Evolutionary conservation across 2,113 vertebrate genomes (phyloP).

Genomic region (Onychorhynchus coronatus): DNA sequence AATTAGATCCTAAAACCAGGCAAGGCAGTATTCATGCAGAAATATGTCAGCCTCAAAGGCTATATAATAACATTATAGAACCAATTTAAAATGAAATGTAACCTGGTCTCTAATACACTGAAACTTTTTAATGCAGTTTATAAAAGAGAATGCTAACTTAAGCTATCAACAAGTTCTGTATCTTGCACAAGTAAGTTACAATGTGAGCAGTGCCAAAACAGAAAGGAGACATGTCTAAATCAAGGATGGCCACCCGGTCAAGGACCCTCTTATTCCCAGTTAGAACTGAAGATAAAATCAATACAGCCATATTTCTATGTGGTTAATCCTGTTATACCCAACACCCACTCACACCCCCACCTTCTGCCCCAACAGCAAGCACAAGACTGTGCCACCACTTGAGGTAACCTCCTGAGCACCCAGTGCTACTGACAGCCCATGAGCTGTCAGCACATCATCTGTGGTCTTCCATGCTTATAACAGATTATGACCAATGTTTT

Average conservation of each 20-base stretch:
- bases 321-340: neutral
- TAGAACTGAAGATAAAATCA: neutral
- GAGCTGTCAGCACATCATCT: neutral
- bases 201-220: neutral
- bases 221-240: neutral
- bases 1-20: neutral
- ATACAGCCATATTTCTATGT: neutral
- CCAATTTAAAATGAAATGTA: neutral
- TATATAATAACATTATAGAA: neutral
- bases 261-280: neutral
- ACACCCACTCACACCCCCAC: fast-evolving
- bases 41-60: neutral
- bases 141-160: neutral
- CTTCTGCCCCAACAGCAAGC: neutral
- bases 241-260: neutral
- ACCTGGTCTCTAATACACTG: neutral
- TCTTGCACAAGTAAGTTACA: neutral
- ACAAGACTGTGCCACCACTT: neutral
- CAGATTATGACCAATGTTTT: neutral
- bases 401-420: neutral
- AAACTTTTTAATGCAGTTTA: neutral
- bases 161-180: neutral
- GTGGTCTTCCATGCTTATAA: neutral
- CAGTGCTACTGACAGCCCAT: fast-evolving
- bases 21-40: neutral